phyloP scores from a whole-genome alignment of 2,797 vertebrate species.

The Loriculus beryllinus region DNA sequence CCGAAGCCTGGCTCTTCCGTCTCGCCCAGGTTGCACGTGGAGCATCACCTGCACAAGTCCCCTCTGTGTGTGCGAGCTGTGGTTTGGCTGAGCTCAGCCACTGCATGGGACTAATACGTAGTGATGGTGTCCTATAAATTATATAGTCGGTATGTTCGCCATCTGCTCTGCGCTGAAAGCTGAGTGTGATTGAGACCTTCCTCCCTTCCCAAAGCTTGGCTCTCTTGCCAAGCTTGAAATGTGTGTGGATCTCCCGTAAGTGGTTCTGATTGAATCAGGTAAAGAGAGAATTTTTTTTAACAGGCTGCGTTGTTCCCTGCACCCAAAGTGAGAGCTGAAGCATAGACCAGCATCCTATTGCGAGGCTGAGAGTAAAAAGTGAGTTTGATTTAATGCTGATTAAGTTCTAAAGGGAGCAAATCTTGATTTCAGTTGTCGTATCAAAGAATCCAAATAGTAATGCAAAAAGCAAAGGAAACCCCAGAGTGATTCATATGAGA shows the following conservation, averaged over 20 bases:
- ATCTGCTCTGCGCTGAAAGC: constrained; percentile 28
- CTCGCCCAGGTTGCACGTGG: background rate
- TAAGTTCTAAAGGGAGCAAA: constrained; percentile 6
- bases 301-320: constrained; percentile 10
- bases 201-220: constrained; percentile 11
- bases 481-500: constrained; percentile 56
- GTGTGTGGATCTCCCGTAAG: background rate
- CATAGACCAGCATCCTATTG: background rate
- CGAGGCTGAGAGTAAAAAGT: constrained; percentile 29
- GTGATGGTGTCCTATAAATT: constrained; percentile 55
- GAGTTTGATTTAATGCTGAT: constrained; percentile 47
- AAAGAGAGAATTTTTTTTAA: constrained; percentile 33
- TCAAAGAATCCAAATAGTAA: constrained; percentile 49
- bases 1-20: background rate
- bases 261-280: constrained; percentile 59
- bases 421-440: constrained; percentile 51
- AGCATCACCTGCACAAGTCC: background rate
- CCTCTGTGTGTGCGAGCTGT: background rate
- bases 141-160: background rate
- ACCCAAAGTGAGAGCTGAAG: background rate
- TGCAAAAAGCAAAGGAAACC: constrained; percentile 54
- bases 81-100: background rate
- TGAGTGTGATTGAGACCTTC: constrained; percentile 45
- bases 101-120: constrained; percentile 4
- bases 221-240: constrained; percentile 6